These are phyloP conservation scores for Phortica okadai DNA, from an alignment of 2,888 invertebrate species.

Conservation along the genomic window DNA sequence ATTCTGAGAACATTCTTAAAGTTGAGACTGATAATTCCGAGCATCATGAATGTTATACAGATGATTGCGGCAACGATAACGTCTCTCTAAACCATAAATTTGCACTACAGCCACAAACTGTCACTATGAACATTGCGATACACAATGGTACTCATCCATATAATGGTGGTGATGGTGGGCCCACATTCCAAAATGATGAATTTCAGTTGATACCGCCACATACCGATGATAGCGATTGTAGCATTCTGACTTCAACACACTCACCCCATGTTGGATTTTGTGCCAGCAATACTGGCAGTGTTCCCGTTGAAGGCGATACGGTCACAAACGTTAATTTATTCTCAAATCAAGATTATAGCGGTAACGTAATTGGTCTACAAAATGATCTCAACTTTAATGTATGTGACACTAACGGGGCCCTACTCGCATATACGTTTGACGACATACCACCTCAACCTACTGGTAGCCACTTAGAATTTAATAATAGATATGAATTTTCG, in stretches of 20 bases:
- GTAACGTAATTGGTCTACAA: constrained; percentile 57
- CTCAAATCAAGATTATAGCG: constrained; percentile 55
- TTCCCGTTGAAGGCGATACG: constrained; percentile 57
- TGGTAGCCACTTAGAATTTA: constrained; percentile 73
- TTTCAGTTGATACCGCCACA: constrained; percentile 59
- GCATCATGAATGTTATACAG: constrained; percentile 55
- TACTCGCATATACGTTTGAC: constrained; percentile 67
- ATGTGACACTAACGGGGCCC: constrained; percentile 68
- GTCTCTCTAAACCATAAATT: constrained; percentile 46
- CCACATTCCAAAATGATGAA: constrained; percentile 68
- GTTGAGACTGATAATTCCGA: constrained; percentile 40
- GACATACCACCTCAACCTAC: constrained; percentile 69
- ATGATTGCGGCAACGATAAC: constrained; percentile 54
- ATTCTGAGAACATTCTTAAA: constrained; percentile 14
- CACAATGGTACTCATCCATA: constrained; percentile 62
- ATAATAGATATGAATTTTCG: constrained; percentile 68
- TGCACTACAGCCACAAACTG: constrained; percentile 61
- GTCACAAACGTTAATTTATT: constrained; percentile 53
- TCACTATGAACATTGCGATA: constrained; percentile 74
- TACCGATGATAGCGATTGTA: constrained; percentile 68
- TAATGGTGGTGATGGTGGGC: constrained; percentile 42
- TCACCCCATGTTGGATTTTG: constrained; percentile 64
- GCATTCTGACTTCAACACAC: constrained; percentile 62
- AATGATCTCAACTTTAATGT: constrained; percentile 69
- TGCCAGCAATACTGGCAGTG: constrained; percentile 36